Evolutionary conservation across 2,888 invertebrate species (phyloP).

Genomic region (Thymelicus sylvestris): DNA sequence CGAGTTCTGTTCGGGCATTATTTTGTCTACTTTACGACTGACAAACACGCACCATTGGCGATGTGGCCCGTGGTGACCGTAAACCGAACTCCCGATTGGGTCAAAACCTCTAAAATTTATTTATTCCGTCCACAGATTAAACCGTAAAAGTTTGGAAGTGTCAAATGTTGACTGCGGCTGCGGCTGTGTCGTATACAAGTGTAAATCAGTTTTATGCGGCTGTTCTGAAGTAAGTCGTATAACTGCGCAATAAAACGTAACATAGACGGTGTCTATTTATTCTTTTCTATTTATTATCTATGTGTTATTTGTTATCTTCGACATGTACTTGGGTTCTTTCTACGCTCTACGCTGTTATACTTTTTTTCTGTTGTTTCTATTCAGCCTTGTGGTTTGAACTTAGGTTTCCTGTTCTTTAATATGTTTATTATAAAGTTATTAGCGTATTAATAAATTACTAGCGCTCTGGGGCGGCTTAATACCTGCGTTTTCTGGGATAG

Average conservation of each 20-base stretch:
- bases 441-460: no score
- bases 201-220: constrained; percentile 29
- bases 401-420: no score
- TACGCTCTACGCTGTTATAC: not conserved
- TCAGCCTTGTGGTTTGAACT: no score
- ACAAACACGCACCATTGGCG: constrained; percentile 70
- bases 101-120: constrained; percentile 66
- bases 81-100: constrained; percentile 74
- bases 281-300: constrained; percentile 14
- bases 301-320: not conserved
- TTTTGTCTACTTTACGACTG: constrained; percentile 73
- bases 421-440: no score
- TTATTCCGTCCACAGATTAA: constrained; percentile 54
- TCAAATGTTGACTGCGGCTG: constrained; percentile 59
- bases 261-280: constrained; percentile 3
- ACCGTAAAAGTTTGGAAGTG: constrained; percentile 73
- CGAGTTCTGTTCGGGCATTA: constrained; percentile 51
- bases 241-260: constrained; percentile 26
- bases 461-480: no score
- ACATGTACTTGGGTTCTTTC: no score
- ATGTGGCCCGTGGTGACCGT: constrained; percentile 60
- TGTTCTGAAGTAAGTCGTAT: constrained; percentile 27
- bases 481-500: no score
- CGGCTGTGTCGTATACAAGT: constrained; percentile 1
- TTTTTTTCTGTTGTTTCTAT: not conserved